Base-by-base conservation (phyloP, 2,113 vertebrate genomes). In the Alouatta palliata region DNA sequence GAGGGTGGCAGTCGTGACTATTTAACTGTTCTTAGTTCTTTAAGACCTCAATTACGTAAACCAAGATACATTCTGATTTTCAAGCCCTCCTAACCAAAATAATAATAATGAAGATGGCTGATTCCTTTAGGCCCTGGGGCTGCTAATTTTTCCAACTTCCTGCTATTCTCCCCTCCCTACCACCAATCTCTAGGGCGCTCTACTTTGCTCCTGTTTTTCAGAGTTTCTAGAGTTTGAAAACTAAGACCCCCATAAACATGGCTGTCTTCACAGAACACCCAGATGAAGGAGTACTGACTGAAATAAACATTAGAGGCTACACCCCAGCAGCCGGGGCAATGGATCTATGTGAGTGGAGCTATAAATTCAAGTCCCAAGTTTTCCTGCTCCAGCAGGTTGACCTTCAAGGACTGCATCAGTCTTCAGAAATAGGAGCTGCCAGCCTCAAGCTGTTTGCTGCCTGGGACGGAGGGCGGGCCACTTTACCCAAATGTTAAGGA, bases 401-500 rank as follows among this genome's bases (percentile, higher is more conserved):
- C 40, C 35, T 61, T 54, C 66, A 92, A 90, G 66, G 35, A 43
- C 75, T 95, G 21, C 2, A 7, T 77, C n/a, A 37, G 83, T 35
- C 35, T 43, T 84, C 80, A 86, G 47, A 76, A 85, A 81, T 1
- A 68, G 19, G 86, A 61, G 52, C 77, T 43, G 52, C 30, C 66
- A 93, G 86, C 14, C 43, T 76, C 79, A 37, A 47, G 21, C n/a
- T 56, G 16, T 40, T 2, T 37, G 43, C 13, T 64, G 82, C 45
- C 58, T 32, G n/a, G 14, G 54, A 82, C 43, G 14, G 43, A 56
- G 21, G 17, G 16, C 10, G 27, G n/a, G n/a, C 25, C 73, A 99
- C 97, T 98, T 95, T 99, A 97, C 96, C 98, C 98, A 97, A 98
- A 98, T 0, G 88, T 98, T 94, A 99, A 61, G 30, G 99, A 98